Evolutionary conservation across 2,113 vertebrate genomes (phyloP), one percentile per base, ranked within the genome.

Genomic region (Colossoma macropomum): DNA sequence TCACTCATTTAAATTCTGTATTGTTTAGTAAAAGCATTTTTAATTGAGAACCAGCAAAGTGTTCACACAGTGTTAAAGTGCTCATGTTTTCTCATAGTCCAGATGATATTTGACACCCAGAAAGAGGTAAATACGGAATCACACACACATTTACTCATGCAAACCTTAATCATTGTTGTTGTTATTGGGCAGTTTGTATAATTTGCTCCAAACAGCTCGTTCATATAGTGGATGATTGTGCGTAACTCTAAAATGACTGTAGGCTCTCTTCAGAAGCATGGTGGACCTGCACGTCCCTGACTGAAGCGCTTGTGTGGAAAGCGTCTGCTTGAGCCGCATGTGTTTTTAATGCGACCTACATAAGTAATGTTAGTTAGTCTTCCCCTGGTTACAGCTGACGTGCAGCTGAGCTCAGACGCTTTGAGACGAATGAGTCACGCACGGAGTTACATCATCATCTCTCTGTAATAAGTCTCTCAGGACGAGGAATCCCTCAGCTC

Each of bases 351-450:
- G 90, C 92, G 93, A 94, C 93, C 92, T 94, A 93, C 89, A 92
- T 95, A 92, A 86, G 74, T 79, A 85, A 84, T 15, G 86, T 83
- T 89, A 78, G 81, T 88, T 88, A 76, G 86, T 88, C 76, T 83
- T 92, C 92, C 92, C 92, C 91, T 89, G 89, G 92, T 93, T 93
- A 93, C 93, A 93, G 93, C 83, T 93, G 93, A 94, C 90, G 92
- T 92, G 85, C 84, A 83, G 88, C 69, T 89, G 82, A 82, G 86
- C 90, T 83, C 52, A 85, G n/a, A 21, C 38, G 27, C 68, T 72
- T 38, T 62, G 23, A 80, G 62, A 56, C 54, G 32, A 38, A 71
- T 71, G 60, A 84, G 84, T 85, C 84, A 85, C 25, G 17, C 27
- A 25, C 62, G 11, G n/a, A 59, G 86, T 95, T 94, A 93, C 91